Evolutionary conservation across 2,113 vertebrate genomes (phyloP).

Genomic region (Catharus bicknelli): DNA sequence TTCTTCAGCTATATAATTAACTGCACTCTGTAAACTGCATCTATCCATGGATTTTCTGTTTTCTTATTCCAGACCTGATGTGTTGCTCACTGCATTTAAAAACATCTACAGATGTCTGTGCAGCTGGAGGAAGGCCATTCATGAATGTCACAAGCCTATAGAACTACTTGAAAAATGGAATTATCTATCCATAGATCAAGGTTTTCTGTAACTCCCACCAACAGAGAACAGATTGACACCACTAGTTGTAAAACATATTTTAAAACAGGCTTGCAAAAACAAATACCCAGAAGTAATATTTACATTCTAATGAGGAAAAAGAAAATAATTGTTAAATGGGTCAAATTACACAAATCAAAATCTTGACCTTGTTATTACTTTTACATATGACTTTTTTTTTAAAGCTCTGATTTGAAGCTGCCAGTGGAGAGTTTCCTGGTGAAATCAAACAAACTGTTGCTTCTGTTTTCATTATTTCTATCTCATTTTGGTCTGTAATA

Average conservation of each 20-base stretch:
- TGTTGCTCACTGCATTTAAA: neutral
- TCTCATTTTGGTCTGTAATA: neutral
- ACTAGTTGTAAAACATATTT: neutral
- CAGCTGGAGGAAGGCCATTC: neutral
- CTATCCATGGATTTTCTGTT: neutral
- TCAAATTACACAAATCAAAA: neutral
- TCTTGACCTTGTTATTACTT: neutral
- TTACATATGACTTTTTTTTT: neutral
- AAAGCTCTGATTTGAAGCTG: neutral
- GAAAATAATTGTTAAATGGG: neutral
- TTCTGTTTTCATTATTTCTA: slow-evolving; percentile 24
- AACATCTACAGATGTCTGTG: neutral
- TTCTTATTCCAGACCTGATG: neutral
- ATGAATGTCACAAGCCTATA: neutral
- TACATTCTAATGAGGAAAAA: neutral
- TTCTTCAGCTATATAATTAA: neutral
- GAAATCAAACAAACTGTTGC: neutral
- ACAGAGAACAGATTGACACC: neutral
- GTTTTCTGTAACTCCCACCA: neutral
- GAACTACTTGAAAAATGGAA: neutral
- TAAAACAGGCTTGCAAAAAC: neutral
- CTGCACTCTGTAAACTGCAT: neutral
- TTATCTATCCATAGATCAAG: neutral
- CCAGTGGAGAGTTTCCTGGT: neutral
- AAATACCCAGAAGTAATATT: neutral